Evolutionary conservation across 2,113 vertebrate genomes (phyloP), one percentile per base, ranked within the genome.

Genomic region (Tinamus guttatus): DNA sequence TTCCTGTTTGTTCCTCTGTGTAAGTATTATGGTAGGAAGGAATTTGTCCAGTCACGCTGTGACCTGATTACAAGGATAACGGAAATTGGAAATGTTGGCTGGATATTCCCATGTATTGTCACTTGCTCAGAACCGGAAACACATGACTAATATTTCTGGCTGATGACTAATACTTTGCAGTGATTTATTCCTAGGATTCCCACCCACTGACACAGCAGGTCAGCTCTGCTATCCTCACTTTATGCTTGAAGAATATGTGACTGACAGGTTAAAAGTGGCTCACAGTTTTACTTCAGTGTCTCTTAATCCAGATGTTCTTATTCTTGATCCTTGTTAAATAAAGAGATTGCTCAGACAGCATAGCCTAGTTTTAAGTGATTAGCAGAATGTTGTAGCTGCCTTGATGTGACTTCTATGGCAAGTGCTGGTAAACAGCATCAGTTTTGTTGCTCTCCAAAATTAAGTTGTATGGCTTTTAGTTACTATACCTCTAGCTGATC

Each of bases 401-500:
- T 90, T 89, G 73, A 32, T 67, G 28, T 54, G 81, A 4, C 36
- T 77, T 34, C 11, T 79, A 5, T 73, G 60, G 81, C 84, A 75
- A 64, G 92, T n/a, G 11, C 30, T 21, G 56, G 62, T 71, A 74
- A 92, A 79, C 18, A 27, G 49, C 5, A 11, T 71, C 82, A 27
- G 58, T 95, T 47, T 52, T 75, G 64, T 40, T 47, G 24, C 27
- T 92, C 56, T 88, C 64, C 91, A 89, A 94, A 93, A 91, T 54
- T 2, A 90, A 88, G 41, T 83, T 81, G 63, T 71, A 69, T n/a
- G 65, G 68, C 34, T 65, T 81, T 79, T 59, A 28, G 91, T 83
- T 93, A 58, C 79, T 67, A 43, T 91, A 63, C 83, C 79, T 75
- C 95, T 80, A 90, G 93, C 90, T 81, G 52, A 83, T 85, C 89